Conservation (phyloP, 2,113 vertebrate species). For the Alces alces region DNA sequence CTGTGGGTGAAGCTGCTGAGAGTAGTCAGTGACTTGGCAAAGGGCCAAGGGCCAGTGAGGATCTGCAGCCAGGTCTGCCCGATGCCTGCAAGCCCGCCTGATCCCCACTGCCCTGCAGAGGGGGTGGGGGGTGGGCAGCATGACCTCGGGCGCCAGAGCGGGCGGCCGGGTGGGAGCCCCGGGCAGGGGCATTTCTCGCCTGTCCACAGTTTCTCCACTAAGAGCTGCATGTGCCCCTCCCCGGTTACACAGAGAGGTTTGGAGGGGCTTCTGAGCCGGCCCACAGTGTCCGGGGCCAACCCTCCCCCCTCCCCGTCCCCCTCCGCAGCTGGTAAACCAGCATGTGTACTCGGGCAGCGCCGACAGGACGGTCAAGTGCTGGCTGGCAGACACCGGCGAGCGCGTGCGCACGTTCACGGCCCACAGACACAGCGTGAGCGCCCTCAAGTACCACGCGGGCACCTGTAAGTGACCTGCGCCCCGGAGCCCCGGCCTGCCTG, state of each 20-base stretch:
- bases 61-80: neutral
- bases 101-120: neutral
- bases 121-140: neutral
- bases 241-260: fast-evolving
- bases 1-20: neutral
- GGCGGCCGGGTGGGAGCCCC: fast-evolving
- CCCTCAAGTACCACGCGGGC: slow-evolving; percentile 83
- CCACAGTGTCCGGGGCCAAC: neutral
- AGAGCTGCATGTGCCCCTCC: fast-evolving
- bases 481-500: fast-evolving
- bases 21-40: neutral
- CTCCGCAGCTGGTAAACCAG: slow-evolving; percentile 81
- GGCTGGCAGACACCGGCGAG: slow-evolving; percentile 82
- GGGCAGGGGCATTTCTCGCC: neutral
- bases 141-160: neutral
- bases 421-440: slow-evolving; percentile 85
- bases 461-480: slow-evolving; percentile 80
- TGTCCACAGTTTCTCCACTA: neutral
- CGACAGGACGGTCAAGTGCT: slow-evolving; percentile 84
- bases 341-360: slow-evolving; percentile 84
- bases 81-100: neutral
- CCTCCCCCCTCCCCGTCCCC: neutral
- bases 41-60: neutral
- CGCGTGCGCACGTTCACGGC: slow-evolving; percentile 79
- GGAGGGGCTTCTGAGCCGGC: neutral